Percentiles rank a stretch among this genome's conserved stretches.
These are phyloP conservation scores for Rallus crepitans DNA, from an alignment of 2,797 vertebrate species.

Conservation along the genomic window DNA sequence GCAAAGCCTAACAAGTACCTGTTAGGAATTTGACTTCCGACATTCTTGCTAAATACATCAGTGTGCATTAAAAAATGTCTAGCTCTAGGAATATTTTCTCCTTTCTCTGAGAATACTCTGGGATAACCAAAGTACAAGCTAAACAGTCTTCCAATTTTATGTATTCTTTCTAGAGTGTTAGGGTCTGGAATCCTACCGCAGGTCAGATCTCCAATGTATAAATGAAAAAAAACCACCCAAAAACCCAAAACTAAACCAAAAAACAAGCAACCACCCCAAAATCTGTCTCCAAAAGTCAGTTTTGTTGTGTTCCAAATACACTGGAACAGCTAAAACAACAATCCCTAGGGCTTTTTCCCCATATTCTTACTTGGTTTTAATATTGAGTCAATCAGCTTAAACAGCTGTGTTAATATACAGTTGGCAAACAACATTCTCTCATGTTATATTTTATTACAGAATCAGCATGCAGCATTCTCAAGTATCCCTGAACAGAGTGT, in stretches of 20 bases:
- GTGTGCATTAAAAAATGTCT: not conserved
- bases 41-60: not conserved
- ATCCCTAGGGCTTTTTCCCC: not conserved
- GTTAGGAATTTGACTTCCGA: not conserved
- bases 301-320: not conserved
- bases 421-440: not conserved
- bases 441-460: not conserved
- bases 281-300: not conserved
- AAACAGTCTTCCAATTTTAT: not conserved
- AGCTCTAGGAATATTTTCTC: not conserved
- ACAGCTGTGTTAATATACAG: not conserved
- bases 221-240: not conserved
- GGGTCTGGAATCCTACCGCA: not conserved
- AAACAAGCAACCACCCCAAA: not conserved
- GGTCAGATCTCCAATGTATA: not conserved
- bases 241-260: not conserved
- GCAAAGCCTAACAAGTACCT: not conserved
- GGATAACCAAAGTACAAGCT: not conserved
- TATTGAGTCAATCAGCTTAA: not conserved
- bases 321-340: not conserved
- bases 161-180: not conserved
- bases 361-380: not conserved
- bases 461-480: not conserved
- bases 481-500: not conserved
- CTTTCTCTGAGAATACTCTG: not conserved